Base-by-base conservation (phyloP, 2,888 invertebrate species). In the Diaprepes abbreviatus region DNA sequence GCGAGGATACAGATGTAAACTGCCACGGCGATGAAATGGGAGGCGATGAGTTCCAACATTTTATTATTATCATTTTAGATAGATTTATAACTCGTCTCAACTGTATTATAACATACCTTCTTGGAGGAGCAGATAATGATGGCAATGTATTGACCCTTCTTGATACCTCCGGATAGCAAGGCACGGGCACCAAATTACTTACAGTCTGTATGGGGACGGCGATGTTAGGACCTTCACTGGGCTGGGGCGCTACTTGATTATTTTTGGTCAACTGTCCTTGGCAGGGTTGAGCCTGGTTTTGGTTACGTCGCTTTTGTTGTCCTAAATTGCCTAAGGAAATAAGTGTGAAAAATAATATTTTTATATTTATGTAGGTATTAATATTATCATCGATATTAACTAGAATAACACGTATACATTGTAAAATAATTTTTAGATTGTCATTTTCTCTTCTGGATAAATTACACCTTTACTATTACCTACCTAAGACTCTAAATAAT, bases 111-210 rank as follows among this genome's bases (percentile, higher is more conserved):
- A 17, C 16, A 16, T 72, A 70, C 72, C 69, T 60, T 82, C 87
- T 74, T 79, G 84, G 70, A 80, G 85, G 80, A 76, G 86, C 71
- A 79, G 84, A 80, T 59, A 81, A 74, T n/a, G 79, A 76, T 77
- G 84, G 78, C 78, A 75, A 52, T 1, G 71, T 28, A 52, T 75
- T 77, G 10, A 75, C 76, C 21, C 78, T 70, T 74, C 81, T 43
- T 6, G 78, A 72, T 52, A 75, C 76, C 28, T 79, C 78, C 9
- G 84, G 82, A 62, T 82, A 81, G 67, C 83, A 83, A 10, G 85
- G 83, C 66, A 86, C 86, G 6, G 87, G 87, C 69, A 89, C 80
- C 16, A 88, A 84, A 74, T 88, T 88, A 70, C 87, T 87, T 63
- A 89, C 81, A 71, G 88, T 88, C 77, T 87, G 87, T 71, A 88